Percentiles rank a stretch among this genome's conserved stretches.
phyloP scores from a whole-genome alignment of 2,113 vertebrate genomes.

The Panurus biarmicus region DNA sequence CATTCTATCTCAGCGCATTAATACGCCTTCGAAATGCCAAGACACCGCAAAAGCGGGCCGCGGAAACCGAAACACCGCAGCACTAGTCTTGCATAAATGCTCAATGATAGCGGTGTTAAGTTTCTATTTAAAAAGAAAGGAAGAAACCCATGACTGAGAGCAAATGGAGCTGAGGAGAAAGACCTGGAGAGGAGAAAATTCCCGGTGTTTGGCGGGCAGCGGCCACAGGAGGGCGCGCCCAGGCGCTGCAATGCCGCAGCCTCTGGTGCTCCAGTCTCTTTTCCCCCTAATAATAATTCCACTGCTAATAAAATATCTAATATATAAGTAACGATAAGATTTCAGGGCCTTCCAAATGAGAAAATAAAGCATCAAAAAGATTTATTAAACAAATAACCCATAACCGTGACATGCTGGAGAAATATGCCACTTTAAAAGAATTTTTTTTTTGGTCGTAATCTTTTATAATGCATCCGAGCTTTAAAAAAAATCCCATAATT shows the following conservation, averaged over 20 bases:
- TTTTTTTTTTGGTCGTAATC: conserved; percentile 17
- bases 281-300: conserved; percentile 25
- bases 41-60: background rate
- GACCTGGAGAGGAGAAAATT: background rate
- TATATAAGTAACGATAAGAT: conserved; percentile 64
- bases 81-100: background rate
- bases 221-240: conserved; percentile 76
- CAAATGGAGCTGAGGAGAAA: background rate
- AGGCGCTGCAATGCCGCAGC: conserved; percentile 34
- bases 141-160: background rate
- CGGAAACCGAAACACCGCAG: background rate
- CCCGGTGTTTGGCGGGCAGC: background rate
- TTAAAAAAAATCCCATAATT: conserved; percentile 35
- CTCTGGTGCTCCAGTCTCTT: background rate
- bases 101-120: background rate
- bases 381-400: conserved; percentile 58
- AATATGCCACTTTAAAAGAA: conserved; percentile 35
- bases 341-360: conserved; percentile 58
- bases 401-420: conserved; percentile 46
- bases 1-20: background rate
- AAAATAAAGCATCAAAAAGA: conserved; percentile 58
- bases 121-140: background rate
- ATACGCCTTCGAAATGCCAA: background rate
- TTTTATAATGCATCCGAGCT: conserved; percentile 27
- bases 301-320: conserved; percentile 64